A percentile compares a stretch with the other conserved stretches of the same genome.
Evolutionary conservation across 2,113 vertebrate genomes (phyloP).

Genomic region (Megaptera novaeangliae): DNA sequence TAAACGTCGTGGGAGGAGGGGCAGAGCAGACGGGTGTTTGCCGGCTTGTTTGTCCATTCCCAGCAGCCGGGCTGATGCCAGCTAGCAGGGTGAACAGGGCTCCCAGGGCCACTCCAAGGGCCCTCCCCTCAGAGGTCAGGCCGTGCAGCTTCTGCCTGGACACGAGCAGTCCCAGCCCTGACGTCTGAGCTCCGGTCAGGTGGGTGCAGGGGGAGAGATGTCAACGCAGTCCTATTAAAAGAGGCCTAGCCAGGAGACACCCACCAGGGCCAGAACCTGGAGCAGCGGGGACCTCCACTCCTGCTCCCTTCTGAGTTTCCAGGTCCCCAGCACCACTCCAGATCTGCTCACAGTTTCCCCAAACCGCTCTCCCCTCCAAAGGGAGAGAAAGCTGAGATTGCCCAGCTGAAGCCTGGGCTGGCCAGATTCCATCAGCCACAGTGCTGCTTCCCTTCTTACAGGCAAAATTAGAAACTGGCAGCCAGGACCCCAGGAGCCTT

Average conservation of each 20-base stretch:
- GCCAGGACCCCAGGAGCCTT: neutral
- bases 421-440: too few species aligned
- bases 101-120: accelerated
- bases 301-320: neutral
- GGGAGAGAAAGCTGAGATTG: neutral
- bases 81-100: neutral
- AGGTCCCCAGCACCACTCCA: neutral
- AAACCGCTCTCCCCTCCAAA: neutral
- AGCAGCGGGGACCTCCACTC: accelerated
- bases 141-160: neutral
- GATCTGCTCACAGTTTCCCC: neutral
- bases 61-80: neutral
- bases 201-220: neutral
- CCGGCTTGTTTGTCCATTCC: neutral
- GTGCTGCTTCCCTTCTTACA: neutral
- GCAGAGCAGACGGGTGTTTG: neutral
- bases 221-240: neutral
- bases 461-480: neutral
- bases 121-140: neutral
- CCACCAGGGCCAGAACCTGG: neutral
- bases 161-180: neutral
- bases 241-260: neutral
- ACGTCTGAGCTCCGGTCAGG: neutral
- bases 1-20: neutral
- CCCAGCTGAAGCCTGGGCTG: neutral